phyloP scores from a whole-genome alignment of 1,140 invertebrate species.

The Ceratina calcarata region DNA sequence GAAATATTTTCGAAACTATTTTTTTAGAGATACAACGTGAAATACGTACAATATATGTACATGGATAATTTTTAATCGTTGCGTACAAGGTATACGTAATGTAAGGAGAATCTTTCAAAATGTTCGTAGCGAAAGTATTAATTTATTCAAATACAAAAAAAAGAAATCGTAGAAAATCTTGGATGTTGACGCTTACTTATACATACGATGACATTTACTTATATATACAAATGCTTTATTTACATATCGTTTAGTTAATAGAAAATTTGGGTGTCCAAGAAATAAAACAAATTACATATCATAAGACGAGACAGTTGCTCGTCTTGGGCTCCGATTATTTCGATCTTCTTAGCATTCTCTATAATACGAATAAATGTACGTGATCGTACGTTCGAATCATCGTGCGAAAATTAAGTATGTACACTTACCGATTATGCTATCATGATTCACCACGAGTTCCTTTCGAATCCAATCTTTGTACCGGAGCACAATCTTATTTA shows the following conservation, averaged over 20 bases:
- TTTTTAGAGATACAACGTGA: background rate
- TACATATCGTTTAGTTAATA: constrained; percentile 58
- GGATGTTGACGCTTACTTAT: too few species aligned
- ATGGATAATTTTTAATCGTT: too few species aligned
- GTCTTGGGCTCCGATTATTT: constrained; percentile 70
- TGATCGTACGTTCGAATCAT: constrained; percentile 1
- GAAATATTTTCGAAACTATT: constrained; percentile 31
- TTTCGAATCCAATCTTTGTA: constrained; percentile 70
- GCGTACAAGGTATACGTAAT: background rate
- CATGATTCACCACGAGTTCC: constrained; percentile 67
- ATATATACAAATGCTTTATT: constrained; percentile 4
- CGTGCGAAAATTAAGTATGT: background rate
- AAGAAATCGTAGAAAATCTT: background rate
- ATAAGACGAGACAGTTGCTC: constrained; percentile 69
- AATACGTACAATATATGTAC: too few species aligned
- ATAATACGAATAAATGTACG: constrained; percentile 56
- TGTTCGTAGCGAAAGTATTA: constrained; percentile 9
- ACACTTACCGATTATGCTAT: constrained; percentile 72
- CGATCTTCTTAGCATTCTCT: constrained; percentile 75
- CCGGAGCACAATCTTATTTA: constrained; percentile 71
- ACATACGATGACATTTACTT: background rate
- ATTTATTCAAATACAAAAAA: background rate
- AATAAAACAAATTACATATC: constrained; percentile 77
- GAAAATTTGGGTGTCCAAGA: constrained; percentile 71
- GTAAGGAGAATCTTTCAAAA: background rate